These are phyloP conservation scores for Cariama cristata DNA, from an alignment of 2,113 vertebrate species.

Conservation along the genomic window DNA sequence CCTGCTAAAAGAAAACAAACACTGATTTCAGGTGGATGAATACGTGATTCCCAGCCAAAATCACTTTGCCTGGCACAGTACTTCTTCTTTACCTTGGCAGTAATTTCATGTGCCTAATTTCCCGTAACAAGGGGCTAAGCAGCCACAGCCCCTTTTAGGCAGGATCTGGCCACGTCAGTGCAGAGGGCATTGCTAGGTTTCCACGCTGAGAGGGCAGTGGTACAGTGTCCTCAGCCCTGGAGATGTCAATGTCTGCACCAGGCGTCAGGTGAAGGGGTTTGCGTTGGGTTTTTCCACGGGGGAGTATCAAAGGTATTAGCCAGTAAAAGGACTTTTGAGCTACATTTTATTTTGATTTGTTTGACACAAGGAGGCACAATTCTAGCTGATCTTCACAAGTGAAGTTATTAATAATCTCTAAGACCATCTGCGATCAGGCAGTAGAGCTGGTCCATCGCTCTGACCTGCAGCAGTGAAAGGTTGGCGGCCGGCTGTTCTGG, in stretches of 20 bases:
- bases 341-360: neutral
- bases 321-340: neutral
- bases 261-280: neutral
- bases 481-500: fast-evolving
- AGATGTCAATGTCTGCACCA: neutral
- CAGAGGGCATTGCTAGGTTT: neutral
- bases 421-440: fast-evolving
- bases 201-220: neutral
- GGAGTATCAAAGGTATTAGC: neutral
- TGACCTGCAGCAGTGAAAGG: fast-evolving
- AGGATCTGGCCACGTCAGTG: neutral
- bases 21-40: neutral
- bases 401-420: neutral
- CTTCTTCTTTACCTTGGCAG: neutral
- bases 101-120: neutral
- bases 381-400: neutral
- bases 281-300: fast-evolving
- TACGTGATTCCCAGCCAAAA: neutral
- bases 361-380: neutral
- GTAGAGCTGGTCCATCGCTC: neutral
- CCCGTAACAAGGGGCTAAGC: neutral
- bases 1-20: neutral
- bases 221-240: neutral
- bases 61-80: neutral
- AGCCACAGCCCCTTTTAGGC: neutral